A percentile compares a stretch with the other conserved stretches of the same genome.
phyloP scores from a whole-genome alignment of 2,888 invertebrate species.

The Drosophila multiciliata region DNA sequence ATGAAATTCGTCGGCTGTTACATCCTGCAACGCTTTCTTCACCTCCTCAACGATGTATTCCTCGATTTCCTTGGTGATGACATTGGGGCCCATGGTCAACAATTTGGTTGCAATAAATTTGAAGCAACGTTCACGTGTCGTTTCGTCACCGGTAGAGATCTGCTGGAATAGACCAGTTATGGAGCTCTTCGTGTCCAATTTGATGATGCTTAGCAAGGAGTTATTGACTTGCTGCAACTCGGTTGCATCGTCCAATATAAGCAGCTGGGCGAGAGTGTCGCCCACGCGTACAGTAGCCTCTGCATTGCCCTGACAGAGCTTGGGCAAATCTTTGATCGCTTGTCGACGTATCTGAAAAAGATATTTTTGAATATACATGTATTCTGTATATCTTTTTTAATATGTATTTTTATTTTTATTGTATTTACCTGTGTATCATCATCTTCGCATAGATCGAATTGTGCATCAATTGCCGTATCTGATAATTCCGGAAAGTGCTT shows the following conservation, averaged over 20 bases:
- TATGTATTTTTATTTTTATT: not conserved
- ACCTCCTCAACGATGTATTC: slow-evolving; percentile 93
- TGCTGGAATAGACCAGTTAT: slow-evolving; percentile 89
- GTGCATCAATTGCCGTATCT: slow-evolving; percentile 95
- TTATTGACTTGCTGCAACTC: slow-evolving; percentile 94
- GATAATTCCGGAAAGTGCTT: slow-evolving; percentile 94
- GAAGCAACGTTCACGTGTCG: slow-evolving; percentile 93
- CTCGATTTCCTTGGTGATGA: slow-evolving; percentile 93
- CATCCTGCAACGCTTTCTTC: slow-evolving; percentile 94
- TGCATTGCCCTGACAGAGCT: slow-evolving; percentile 93
- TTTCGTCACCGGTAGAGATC: slow-evolving; percentile 89
- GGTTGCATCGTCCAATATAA: slow-evolving; percentile 93
- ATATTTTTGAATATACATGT: not conserved
- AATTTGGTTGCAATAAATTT: slow-evolving; percentile 94
- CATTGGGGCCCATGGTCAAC: slow-evolving; percentile 90
- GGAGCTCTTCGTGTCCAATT: slow-evolving; percentile 86
- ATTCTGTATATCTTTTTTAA: not conserved
- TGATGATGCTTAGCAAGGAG: slow-evolving; percentile 89
- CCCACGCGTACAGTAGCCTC: slow-evolving; percentile 94
- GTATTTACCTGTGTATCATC: slow-evolving; percentile 91
- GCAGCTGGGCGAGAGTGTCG: slow-evolving; percentile 95
- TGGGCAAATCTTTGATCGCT: slow-evolving; percentile 96
- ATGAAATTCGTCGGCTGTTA: slow-evolving; percentile 96
- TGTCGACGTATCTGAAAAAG: slow-evolving; percentile 93
- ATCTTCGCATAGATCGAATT: slow-evolving; percentile 98